Evolutionary conservation across 2,888 invertebrate species (phyloP).

Genomic region (Noctua janthina): DNA sequence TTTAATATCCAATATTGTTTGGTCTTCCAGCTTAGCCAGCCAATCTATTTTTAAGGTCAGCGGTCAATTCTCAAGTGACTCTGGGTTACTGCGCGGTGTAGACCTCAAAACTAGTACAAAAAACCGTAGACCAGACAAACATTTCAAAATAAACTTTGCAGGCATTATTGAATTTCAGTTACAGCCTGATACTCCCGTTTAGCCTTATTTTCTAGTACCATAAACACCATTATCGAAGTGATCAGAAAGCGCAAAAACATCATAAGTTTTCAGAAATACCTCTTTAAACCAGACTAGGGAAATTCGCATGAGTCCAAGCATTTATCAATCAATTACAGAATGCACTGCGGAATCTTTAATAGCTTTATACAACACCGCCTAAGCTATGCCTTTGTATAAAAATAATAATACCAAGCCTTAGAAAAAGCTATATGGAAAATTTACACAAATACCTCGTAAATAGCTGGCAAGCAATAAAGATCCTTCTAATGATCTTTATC

Average conservation of each 20-base stretch:
- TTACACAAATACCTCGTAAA: conserved; percentile 53
- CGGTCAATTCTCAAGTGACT: conserved; percentile 33
- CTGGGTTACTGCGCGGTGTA: conserved; percentile 14
- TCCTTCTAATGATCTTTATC: conserved; percentile 63
- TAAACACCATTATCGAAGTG: neutral
- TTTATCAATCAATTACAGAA: conserved; percentile 34
- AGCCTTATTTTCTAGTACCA: neutral
- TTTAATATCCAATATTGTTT: conserved; percentile 71
- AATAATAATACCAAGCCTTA: conserved; percentile 41
- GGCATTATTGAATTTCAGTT: neutral
- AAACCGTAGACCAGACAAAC: neutral
- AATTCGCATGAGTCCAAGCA: conserved; percentile 14
- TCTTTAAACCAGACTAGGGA: conserved; percentile 5
- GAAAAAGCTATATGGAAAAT: conserved; percentile 43
- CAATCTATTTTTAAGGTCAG: conserved; percentile 59
- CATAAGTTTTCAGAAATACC: neutral
- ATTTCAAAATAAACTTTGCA: neutral
- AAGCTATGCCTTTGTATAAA: conserved; percentile 37
- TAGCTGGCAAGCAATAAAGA: conserved; percentile 57
- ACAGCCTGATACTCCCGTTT: neutral
- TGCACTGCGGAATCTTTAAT: conserved; percentile 50
- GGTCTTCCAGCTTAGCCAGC: conserved; percentile 58
- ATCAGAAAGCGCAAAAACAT: conserved; percentile 2
- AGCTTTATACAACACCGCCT: conserved; percentile 53
- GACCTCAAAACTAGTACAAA: conserved; percentile 17